phyloP scores from a whole-genome alignment of 2,888 invertebrate genomes.

The Erynnis tages region DNA sequence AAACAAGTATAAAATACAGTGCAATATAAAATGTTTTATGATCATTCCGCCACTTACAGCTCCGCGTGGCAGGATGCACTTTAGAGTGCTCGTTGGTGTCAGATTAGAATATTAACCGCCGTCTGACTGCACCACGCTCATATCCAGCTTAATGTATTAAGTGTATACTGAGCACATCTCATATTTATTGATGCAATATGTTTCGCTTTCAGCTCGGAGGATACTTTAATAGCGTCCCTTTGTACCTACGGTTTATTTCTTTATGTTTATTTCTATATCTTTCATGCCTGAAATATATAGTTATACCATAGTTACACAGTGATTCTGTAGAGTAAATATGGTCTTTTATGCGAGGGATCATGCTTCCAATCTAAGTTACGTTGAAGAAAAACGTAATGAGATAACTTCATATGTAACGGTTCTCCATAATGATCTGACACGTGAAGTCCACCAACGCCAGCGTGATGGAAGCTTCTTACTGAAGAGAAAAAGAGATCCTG shows the following conservation, averaged over 20 bases:
- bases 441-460: too few relatives aligned
- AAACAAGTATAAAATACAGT: not conserved
- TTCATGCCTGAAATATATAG: not conserved
- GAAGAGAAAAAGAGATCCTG: too few relatives aligned
- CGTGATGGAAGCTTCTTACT: too few relatives aligned
- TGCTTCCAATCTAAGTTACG: too few relatives aligned
- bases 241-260: not conserved
- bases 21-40: conserved; percentile 14
- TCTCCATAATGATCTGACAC: too few relatives aligned
- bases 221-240: not conserved
- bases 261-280: not conserved
- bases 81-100: conserved; percentile 15
- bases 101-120: conserved; percentile 19
- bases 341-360: too few relatives aligned
- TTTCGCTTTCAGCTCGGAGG: not conserved
- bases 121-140: not conserved
- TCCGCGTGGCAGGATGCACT: conserved; percentile 19
- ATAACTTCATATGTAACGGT: too few relatives aligned
- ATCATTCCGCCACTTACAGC: conserved; percentile 11
- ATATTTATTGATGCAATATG: conserved; percentile 4
- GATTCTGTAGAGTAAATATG: too few relatives aligned
- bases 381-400: too few relatives aligned
- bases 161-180: not conserved
- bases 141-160: not conserved
- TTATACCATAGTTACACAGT: too few relatives aligned